Conservation (phyloP, 1,140 invertebrate genomes). For the Delia radicum region DNA sequence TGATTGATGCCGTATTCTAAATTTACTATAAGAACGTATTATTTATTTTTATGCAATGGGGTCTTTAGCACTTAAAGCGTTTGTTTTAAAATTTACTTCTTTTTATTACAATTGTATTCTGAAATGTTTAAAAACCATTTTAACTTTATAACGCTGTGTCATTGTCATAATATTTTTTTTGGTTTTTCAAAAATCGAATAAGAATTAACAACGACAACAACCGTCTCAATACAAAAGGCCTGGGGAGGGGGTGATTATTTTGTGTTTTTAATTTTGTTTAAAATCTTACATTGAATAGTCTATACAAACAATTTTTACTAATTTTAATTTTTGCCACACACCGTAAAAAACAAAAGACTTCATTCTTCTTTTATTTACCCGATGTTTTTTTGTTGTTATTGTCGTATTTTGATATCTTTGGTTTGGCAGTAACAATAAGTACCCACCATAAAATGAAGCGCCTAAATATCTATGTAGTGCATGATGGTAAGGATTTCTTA, state of each 20-base stretch:
- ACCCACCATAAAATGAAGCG: neutral
- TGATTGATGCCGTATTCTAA: no score
- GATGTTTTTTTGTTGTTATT: neutral
- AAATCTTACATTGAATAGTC: neutral
- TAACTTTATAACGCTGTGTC: neutral
- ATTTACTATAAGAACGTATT: no score
- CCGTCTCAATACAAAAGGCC: neutral
- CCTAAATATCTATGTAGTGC: no score
- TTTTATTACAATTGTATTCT: neutral
- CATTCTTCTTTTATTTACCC: neutral
- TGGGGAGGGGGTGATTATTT: neutral
- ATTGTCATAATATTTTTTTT: neutral
- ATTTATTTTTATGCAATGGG: no score
- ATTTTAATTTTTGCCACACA: conserved; percentile 4
- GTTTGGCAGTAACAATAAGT: neutral
- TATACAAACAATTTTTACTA: conserved; percentile 8
- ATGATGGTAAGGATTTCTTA: neutral
- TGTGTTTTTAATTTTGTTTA: neutral
- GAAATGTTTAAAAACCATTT: neutral
- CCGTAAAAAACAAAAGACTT: neutral
- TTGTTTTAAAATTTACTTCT: no score
- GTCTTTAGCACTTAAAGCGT: no score
- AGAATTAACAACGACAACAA: no score
- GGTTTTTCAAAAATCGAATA: neutral
- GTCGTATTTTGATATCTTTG: conserved; percentile 10